Conservation (phyloP, 1,140 invertebrate genomes). For the Diplogasteroides magnus region DNA sequence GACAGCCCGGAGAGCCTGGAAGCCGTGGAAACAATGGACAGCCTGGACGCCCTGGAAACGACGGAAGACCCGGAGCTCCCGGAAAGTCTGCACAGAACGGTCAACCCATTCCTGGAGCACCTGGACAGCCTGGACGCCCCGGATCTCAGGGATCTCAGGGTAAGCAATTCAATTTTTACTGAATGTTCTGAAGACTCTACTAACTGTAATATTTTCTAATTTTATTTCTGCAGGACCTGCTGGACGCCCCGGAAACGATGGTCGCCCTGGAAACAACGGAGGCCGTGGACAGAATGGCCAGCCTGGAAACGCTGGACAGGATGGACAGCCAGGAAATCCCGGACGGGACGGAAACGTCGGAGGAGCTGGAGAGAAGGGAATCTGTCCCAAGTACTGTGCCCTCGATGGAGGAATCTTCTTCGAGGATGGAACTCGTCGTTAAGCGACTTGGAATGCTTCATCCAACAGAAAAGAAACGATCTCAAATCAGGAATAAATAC, state of each 20-base stretch:
- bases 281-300: background rate
- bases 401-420: constrained; percentile 39
- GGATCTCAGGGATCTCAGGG: background rate
- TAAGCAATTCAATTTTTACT: no score
- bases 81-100: background rate
- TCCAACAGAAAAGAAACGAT: no score
- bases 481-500: background rate
- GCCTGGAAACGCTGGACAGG: background rate
- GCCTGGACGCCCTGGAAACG: no score
- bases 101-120: background rate
- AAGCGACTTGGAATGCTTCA: constrained; percentile 9
- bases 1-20: no score
- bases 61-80: no score
- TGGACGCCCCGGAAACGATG: background rate
- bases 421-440: constrained; percentile 37
- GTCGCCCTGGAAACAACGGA: background rate
- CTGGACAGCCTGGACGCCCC: background rate
- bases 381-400: constrained; percentile 40
- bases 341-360: constrained; percentile 10
- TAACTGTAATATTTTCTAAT: no score
- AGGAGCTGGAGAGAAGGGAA: constrained; percentile 15
- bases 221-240: no score
- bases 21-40: no score
- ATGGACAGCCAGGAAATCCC: constrained; percentile 8
- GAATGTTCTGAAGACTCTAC: no score